Base-by-base conservation (phyloP, 2,888 invertebrate genomes). In the Catocala fraxini region DNA sequence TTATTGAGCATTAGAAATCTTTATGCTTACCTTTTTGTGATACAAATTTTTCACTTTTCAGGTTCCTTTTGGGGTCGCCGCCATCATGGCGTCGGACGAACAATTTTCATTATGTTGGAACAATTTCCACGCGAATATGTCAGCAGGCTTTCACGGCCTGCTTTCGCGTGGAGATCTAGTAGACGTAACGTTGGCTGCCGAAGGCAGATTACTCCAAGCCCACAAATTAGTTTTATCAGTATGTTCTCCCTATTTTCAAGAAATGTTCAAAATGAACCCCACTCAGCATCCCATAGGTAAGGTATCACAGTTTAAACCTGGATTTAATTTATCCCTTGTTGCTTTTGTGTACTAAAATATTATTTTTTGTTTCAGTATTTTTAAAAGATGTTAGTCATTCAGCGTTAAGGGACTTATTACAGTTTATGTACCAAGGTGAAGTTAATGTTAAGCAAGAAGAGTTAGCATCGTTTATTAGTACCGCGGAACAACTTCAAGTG, bases 101-200 rank as follows among this genome's bases (percentile, higher is more conserved):
- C 96, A 96, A 88, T 96, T 96, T 93, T 96, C 96, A 89, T 91
- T 96, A 92, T 96, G 96, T 93, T 96, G 96, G 96, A 96, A 96
- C 93, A 96, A 96, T 93, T 96, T 96, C 94, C 96, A 96, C 92
- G 95, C 96, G 73, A 96, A 96, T 83, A 95, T 96, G 93, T 96
- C 96, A 70, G 95, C 96, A 88, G 96, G 96, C 81, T 96, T 96
- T 87, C 96, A 96, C 82, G 96, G 96, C 88, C 95, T 96, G 86
- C 90, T 96, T 89, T 95, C 96, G 85, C 95, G 96, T 87, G 96
- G 96, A 71, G 96, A 96, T 87, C 89, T 96, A 80, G 96, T 96
- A 76, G 96, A 96, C 79, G 96, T 96, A 63, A 96, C 96, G 42
- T 89, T 96, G 82, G 96, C 96, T 81, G 96, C 96, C 81, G 96